Base-by-base conservation (phyloP, 2,797 vertebrate species). In the Bradypodion ventrale region DNA sequence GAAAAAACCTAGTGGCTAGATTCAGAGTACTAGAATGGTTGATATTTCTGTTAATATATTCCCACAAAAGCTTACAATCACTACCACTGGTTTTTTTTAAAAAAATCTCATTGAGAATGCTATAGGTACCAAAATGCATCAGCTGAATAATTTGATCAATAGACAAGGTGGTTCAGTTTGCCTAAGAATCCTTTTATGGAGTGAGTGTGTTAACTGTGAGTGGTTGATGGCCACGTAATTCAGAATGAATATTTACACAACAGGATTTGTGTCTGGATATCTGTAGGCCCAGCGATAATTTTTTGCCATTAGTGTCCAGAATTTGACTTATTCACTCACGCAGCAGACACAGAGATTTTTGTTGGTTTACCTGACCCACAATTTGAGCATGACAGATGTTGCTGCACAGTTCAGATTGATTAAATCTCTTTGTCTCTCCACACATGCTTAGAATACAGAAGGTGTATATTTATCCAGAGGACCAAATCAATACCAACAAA, bases 1-100 rank as follows among this genome's bases (percentile, higher is more conserved):
- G 49, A 42, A 68, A 66, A 83, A 87, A 84, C 85, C 52, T 42
- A 29, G 37, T 19, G 44, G 72, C 59, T 70, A 91, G 52, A 89
- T 88, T 80, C 86, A 76, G 44, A 68, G n/a, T 63, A 70, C 75
- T 84, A 9, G 70, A 52, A 15, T 75, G 75, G 40, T 65, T 88
- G 40, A 40, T n/a, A 21, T 72, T 91, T 76, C 63, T 83, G 37
- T 32, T 60, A 63, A 87, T 52, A 91, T 27, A n/a, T 66, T 25
- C 59, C 27, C 29, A 40, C n/a, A 85, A 72, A 56, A 70, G 8
- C 49, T 59, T 10, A 12, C 10, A 62, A 73, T 49, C 2, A 56
- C 52, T 1, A 2, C 59, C 44, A 42, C 59, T 83, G 85, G n/a
- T n/a, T 81, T 1, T 59, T 83, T 85, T 80, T 80, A 86, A 44